Evolutionary conservation across 2,113 vertebrate species (phyloP).

Genomic region (Lepidothrix coronata): DNA sequence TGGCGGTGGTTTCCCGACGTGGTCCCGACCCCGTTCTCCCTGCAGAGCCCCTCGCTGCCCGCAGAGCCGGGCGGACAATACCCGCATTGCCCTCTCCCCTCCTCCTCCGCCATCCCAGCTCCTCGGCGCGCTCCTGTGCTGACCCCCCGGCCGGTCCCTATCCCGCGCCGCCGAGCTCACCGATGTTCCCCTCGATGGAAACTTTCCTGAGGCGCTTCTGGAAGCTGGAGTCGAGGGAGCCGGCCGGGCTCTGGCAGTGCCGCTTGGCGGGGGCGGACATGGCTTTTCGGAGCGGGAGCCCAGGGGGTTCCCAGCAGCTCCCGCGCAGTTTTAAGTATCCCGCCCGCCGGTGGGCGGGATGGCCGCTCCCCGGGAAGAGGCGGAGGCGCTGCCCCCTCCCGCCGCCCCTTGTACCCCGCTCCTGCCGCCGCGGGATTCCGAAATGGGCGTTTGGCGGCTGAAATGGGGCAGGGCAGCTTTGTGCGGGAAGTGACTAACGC

Average conservation of each 20-base stretch:
- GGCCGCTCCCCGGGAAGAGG: neutral
- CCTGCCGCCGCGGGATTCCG: neutral
- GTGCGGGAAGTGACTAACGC: neutral
- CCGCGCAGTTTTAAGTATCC: neutral
- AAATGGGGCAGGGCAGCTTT: neutral
- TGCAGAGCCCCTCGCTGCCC: no score
- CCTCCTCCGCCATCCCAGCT: no score
- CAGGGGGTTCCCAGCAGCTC: neutral
- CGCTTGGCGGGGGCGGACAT: constrained; percentile 83
- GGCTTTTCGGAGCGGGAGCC: neutral
- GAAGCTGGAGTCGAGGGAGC: constrained; percentile 65
- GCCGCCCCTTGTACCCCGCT: neutral
- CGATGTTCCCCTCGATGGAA: constrained; percentile 86
- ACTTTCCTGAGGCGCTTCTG: constrained; percentile 76
- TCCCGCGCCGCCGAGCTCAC: constrained; percentile 60
- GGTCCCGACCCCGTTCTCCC: no score
- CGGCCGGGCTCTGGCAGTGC: neutral
- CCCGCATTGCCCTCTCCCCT: neutral
- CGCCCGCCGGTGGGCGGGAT: constrained; percentile 13
- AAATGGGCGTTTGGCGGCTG: neutral
- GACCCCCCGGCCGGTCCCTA: neutral
- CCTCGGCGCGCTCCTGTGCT: no score
- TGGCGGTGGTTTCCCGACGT: no score
- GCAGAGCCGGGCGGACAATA: no score
- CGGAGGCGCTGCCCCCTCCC: neutral